Evolutionary conservation across 1,140 invertebrate genomes (phyloP).

Genomic region (Camponotus floridanus): DNA sequence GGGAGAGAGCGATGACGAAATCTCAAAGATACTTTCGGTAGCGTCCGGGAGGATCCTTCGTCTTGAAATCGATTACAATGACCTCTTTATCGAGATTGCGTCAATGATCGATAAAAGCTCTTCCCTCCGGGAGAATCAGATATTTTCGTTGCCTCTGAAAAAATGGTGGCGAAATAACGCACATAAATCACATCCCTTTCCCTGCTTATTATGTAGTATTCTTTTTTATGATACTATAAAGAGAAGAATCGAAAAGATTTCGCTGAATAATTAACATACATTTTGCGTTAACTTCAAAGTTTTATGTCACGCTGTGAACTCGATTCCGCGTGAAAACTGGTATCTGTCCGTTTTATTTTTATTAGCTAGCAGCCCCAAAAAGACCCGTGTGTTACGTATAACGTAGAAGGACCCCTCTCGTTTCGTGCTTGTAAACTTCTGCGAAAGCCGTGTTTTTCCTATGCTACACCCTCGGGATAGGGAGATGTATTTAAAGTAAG

Average conservation of each 20-base stretch:
- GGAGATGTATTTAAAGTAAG: conserved; percentile 38
- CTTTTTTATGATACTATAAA: neutral
- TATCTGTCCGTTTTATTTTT: conserved; percentile 57
- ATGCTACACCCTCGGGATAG: conserved; percentile 8
- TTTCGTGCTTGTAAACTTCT: conserved; percentile 51
- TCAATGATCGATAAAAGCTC: neutral
- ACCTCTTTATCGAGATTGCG: conserved; percentile 23
- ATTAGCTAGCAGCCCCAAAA: conserved; percentile 19
- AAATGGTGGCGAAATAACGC: neutral
- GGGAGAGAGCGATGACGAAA: neutral
- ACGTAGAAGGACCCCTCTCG: conserved; percentile 13
- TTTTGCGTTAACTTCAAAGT: conserved; percentile 45
- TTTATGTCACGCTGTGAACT: conserved; percentile 33
- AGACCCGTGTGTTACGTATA: conserved; percentile 7
- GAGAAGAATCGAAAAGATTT: neutral
- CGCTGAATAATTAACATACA: conserved; percentile 51
- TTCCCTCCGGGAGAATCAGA: conserved; percentile 2
- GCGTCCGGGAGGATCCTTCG: conserved; percentile 4
- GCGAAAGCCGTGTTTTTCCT: conserved; percentile 37
- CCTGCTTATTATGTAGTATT: conserved; percentile 20
- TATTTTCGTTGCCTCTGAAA: neutral
- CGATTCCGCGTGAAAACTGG: neutral
- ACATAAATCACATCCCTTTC: neutral
- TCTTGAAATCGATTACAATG: conserved; percentile 22
- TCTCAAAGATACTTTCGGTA: neutral